Evolutionary conservation across 2,113 vertebrate genomes (phyloP), one percentile per base, ranked within the genome.

Genomic region (Bombycilla garrulus): DNA sequence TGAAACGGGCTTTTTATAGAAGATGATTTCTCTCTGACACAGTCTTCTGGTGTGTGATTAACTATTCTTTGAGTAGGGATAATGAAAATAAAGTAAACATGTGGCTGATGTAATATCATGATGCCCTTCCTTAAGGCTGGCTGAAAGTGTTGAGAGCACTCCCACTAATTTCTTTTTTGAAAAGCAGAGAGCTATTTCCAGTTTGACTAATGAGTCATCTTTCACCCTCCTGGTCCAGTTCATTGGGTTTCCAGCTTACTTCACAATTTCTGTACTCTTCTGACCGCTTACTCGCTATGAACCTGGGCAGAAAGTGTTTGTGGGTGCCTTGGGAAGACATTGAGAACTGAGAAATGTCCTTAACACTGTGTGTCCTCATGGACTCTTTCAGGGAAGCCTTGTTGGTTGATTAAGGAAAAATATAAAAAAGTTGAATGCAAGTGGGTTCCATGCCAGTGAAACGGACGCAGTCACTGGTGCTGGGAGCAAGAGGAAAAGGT

Each of bases 1-100:
- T n/a, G 71, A 83, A 95, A 86, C 5, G 53, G 48, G 7, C 61
- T 92, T 96, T 93, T 93, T 83, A 81, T 88, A 84, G 90, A 78
- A 81, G 15, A 56, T 93, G 67, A 93, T 79, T 85, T 90, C 38
- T 78, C 57, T 42, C 14, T 91, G 69, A 62, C 3, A 7, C n/a
- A 60, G 40, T 60, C 66, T 56, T 88, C 54, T 56, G 4, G 2
- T 9, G 2, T 53, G 22, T 74, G 44, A 85, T 89, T 73, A 87
- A 57, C 81, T 90, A 44, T 81, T 80, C 58, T 81, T 86, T 48
- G 44, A 28, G 29, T 83, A 51, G 72, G 62, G 40, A 60, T 91
- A 76, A 54, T 35, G 29, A 76, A 81, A 92, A 24, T 31, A 88
- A 88, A 92, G 47, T 77, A 86, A 93, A 83, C 31, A 58, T 2